Conservation (phyloP, 2,797 vertebrate genomes). For the Enteromius argenteus region DNA sequence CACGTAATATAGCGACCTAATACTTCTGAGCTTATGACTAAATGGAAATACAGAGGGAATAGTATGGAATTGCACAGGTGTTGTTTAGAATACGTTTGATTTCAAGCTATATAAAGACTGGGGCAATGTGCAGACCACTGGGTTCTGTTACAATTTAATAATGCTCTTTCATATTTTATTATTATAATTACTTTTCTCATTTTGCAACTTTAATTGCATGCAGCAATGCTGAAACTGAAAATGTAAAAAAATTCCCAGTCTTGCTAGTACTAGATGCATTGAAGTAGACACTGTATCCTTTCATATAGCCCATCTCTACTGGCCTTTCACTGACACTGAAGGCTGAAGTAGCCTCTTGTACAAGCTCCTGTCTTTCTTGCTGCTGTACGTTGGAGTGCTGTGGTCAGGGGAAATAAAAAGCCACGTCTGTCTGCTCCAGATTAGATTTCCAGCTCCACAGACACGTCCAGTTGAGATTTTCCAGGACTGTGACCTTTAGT, state of each 20-base stretch:
- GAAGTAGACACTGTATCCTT: not conserved
- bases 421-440: conserved; percentile 49
- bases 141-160: not conserved
- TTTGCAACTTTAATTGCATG: not conserved
- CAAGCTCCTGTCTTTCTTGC: conserved; percentile 17
- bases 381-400: conserved; percentile 15
- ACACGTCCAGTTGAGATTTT: conserved; percentile 42
- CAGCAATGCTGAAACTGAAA: not conserved
- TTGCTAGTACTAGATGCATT: not conserved
- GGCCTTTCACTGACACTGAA: conserved; percentile 42
- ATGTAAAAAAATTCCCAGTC: not conserved
- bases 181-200: not conserved
- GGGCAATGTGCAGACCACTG: not conserved
- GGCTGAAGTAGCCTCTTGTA: conserved; percentile 46
- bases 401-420: conserved; percentile 54
- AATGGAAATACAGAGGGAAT: not conserved
- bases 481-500: conserved; percentile 42
- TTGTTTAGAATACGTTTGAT: not conserved
- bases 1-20: not conserved
- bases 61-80: not conserved
- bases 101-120: not conserved
- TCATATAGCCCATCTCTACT: not conserved
- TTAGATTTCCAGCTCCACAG: conserved; percentile 41
- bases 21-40: not conserved
- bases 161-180: not conserved